These are phyloP conservation scores for Chrysina gloriosa DNA, from an alignment of 2,888 invertebrate species.

Conservation along the genomic window DNA sequence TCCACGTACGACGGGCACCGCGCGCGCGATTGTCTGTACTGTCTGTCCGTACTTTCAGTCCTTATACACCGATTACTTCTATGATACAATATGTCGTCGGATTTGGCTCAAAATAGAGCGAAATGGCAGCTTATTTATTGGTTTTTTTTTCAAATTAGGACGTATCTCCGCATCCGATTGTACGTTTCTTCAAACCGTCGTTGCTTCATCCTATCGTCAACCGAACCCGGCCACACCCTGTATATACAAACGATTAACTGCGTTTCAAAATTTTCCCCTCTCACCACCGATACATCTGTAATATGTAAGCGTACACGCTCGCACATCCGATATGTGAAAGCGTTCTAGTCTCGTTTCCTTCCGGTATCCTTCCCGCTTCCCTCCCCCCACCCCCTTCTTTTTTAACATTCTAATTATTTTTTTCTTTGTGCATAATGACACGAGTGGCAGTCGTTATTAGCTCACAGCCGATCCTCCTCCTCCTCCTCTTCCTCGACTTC, in stretches of 20 bases:
- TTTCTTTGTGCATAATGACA: conserved; percentile 54
- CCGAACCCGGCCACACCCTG: too few species aligned
- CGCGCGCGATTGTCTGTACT: conserved; percentile 30
- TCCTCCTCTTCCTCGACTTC: conserved; percentile 88
- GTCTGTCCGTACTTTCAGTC: too few species aligned
- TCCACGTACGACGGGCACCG: conserved; percentile 21
- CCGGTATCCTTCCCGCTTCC: too few species aligned
- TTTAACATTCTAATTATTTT: conserved; percentile 41
- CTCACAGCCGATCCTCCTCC: conserved; percentile 72
- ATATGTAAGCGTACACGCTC: conserved; percentile 33
- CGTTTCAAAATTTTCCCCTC: conserved; percentile 27
- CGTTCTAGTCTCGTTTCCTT: conserved; percentile 38
- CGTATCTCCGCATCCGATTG: too few species aligned
- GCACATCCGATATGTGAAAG: conserved; percentile 62
- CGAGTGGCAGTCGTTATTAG: conserved; percentile 49
- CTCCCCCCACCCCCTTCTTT: too few species aligned
- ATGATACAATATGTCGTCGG: too few species aligned
- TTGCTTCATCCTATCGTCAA: too few species aligned
- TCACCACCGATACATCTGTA: conserved; percentile 25
- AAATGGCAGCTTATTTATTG: neutral
- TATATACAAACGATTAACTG: conserved; percentile 37
- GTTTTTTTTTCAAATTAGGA: conserved; percentile 4
- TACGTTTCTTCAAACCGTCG: too few species aligned
- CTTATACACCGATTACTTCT: too few species aligned
- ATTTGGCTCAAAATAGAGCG: too few species aligned